Percentiles rank a stretch among this genome's conserved stretches.
Evolutionary conservation across 2,113 vertebrate species (phyloP).

Genomic region (Lichenostomus cassidix): DNA sequence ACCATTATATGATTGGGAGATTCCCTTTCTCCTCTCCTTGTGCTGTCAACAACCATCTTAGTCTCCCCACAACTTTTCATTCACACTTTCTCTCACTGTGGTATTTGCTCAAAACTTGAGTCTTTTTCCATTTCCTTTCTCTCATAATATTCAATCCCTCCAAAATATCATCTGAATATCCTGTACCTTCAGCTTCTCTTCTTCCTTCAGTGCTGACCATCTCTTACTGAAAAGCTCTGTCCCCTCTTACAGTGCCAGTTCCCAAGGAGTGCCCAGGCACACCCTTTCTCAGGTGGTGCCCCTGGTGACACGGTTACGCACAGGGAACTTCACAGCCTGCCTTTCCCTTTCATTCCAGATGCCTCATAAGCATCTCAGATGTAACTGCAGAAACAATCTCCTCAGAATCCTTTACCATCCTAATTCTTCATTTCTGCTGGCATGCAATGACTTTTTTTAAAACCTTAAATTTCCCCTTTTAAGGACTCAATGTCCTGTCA

Average conservation of each 20-base stretch:
- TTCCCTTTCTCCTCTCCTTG: neutral
- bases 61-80: neutral
- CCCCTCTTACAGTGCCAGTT: neutral
- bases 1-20: neutral
- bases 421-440: neutral
- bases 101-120: neutral
- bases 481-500: neutral
- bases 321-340: neutral
- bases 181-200: neutral
- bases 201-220: neutral
- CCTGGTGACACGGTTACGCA: neutral
- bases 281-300: neutral
- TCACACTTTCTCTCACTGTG: neutral
- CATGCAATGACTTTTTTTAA: neutral
- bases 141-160: neutral
- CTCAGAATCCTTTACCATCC: neutral
- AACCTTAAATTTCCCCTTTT: neutral
- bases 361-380: neutral
- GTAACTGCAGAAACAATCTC: neutral
- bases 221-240: neutral
- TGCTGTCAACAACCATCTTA: neutral
- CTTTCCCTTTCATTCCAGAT: neutral
- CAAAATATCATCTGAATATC: neutral
- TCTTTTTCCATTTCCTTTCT: neutral
- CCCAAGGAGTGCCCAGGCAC: neutral